A percentile compares a stretch with the other conserved stretches of the same genome.
phyloP scores from a whole-genome alignment of 37 sponge, comb jelly and placozoan genomes.

The Chondrosia reniformis region DNA sequence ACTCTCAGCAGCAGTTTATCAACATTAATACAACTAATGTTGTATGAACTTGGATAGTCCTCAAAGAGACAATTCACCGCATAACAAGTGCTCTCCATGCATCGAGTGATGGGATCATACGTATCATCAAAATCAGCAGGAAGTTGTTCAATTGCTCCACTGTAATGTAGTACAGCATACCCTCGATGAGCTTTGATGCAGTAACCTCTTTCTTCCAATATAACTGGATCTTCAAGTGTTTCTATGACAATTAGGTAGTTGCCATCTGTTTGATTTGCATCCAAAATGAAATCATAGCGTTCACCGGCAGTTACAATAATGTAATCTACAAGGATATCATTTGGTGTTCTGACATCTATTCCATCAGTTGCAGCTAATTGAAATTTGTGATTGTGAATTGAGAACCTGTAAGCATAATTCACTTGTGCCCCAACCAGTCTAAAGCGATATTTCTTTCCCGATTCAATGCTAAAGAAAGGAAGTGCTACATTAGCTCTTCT shows the following conservation, averaged over 20 bases:
- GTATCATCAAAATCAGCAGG: not conserved
- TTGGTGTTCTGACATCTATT: constrained; percentile 19
- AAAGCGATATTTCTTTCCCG: constrained; percentile 59
- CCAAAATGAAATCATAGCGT: constrained; percentile 68
- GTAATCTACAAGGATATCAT: constrained; percentile 45
- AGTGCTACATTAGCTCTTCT: not conserved
- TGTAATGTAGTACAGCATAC: not conserved
- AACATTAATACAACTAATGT: not conserved
- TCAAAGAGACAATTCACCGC: constrained; percentile 77
- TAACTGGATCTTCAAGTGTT: constrained; percentile 43
- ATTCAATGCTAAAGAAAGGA: constrained; percentile 27
- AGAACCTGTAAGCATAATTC: constrained; percentile 43
- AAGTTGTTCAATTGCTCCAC: too few relatives aligned
- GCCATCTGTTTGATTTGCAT: constrained; percentile 30
- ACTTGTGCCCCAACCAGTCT: constrained; percentile 71
- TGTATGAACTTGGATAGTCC: constrained; percentile 16
- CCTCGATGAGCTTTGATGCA: constrained; percentile 2
- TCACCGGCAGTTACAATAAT: constrained; percentile 74
- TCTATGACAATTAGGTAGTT: constrained; percentile 64
- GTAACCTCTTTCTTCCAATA: not conserved
- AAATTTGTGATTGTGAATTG: constrained; percentile 71
- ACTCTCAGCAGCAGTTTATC: not conserved
- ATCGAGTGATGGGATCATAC: constrained; percentile 2
- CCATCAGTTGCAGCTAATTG: constrained; percentile 82
- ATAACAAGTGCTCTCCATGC: constrained; percentile 18